Evolutionary conservation across 2,797 vertebrate species (phyloP).

Genomic region (Intellagama lesueurii): DNA sequence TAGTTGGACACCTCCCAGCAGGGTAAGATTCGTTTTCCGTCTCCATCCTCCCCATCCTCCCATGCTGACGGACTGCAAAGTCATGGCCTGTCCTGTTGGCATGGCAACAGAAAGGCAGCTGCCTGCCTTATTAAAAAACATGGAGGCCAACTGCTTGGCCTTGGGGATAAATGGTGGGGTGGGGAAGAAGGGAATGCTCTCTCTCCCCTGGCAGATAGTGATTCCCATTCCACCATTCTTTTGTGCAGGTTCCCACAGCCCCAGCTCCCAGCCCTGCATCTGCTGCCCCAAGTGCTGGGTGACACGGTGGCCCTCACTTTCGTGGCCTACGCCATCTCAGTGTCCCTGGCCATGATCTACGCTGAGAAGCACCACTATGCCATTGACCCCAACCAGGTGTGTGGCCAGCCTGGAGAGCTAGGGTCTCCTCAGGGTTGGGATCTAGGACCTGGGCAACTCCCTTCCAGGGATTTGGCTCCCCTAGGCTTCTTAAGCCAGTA

Average conservation of each 20-base stretch:
- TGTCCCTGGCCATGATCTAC: constrained; percentile 93
- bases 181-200: not conserved
- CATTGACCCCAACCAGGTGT: constrained; percentile 92
- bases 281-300: constrained; percentile 85
- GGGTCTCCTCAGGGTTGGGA: not conserved
- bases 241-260: constrained; percentile 85
- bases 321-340: constrained; percentile 90
- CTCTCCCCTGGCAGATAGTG: not conserved
- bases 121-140: not conserved
- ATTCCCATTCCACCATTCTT: constrained; percentile 34
- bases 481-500: not conserved
- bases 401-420: constrained; percentile 15
- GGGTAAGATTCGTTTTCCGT: constrained; percentile 78
- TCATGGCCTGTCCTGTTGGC: not conserved
- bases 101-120: not conserved
- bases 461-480: not conserved
- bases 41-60: not conserved
- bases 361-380: constrained; percentile 92
- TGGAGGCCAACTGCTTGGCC: too few relatives aligned
- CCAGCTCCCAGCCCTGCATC: constrained; percentile 82
- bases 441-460: not conserved
- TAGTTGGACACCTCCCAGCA: constrained; percentile 90
- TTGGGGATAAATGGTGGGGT: not conserved
- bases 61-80: not conserved
- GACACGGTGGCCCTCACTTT: constrained; percentile 90